Base-by-base conservation (phyloP, 2,113 vertebrate species). In the Podarcis raffonei region DNA sequence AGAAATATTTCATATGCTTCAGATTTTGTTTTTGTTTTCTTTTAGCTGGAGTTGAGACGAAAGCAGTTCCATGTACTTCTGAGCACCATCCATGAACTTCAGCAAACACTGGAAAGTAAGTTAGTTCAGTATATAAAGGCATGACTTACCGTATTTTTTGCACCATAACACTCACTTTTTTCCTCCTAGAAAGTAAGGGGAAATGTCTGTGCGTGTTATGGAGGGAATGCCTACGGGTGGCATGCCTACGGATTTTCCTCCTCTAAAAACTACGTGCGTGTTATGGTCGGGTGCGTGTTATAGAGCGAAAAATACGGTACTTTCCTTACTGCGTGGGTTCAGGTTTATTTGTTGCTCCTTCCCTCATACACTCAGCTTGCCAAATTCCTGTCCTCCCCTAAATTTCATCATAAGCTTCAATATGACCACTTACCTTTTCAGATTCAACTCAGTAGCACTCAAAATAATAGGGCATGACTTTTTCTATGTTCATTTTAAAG, bases 61-160 rank as follows among this genome's bases (percentile, higher is more conserved):
- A 99, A 99, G 89, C 99, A 99, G 94, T 99, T 99, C 90, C 98
- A 99, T 2, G 99, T 99, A 91, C 98, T 99, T 8, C 98, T 99
- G 91, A 99, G 98, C 91, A 99, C 98, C 84, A 99, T 99, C 93
- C 99, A 99, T 53, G 99, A 99, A 91, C 98, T 99, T 92, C 99
- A 99, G 92, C 98, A 99, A 95, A 99, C 98, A 27, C 94, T 99
- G 89, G 98, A 99, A 93, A 98, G 99, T 99, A 97, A 98, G 99
- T 97, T 84, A 16, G 89, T 20, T 81, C 5, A 12, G 3, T 66
- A 39, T 48, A 48, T 77, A 27, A 72, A 20, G 48, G 39, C 23
- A 39, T 69, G 37, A 8, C 78, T 81, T 59, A 53, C n/a, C n/a
- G n/a, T n/a, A n/a, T n/a, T n/a, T n/a, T n/a, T n/a, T n/a, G n/a